Evolutionary conservation across 2,797 vertebrate species (phyloP), one percentile per base, ranked within the genome.

Genomic region (Astyanax mexicanus): DNA sequence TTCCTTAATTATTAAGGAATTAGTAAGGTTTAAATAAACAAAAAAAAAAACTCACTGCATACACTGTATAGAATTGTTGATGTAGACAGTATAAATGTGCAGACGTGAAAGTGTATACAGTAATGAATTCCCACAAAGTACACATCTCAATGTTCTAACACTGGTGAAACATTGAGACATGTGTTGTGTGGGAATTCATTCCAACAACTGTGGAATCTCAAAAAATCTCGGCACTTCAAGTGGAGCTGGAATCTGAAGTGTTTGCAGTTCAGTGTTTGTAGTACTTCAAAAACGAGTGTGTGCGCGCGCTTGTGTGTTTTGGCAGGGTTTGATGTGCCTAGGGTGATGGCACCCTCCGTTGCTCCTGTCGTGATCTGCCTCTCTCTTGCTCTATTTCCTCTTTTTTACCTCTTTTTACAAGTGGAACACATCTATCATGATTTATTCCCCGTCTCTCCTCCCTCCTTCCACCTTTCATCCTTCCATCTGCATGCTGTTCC

Each of bases 381-480:
- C 70, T 79, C 67, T 42, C 70, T 72, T 27, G 4, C 69, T 64
- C 42, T 69, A 12, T 44, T 72, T 38, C 65, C 38, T 66, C 32
- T 40, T 62, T 32, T 51, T 21, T 47, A 60, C 47, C 42, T 76
- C 65, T 75, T 72, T 58, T 17, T 77, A 77, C 29, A 52, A 80
- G 79, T 69, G 64, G 21, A 77, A 80, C 62, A 21, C 75, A 65
- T 80, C 74, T 71, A 77, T 80, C 79, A 77, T 21, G 1, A 69
- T 42, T 55, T 68, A 52, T 80, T 72, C 38, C 21, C 27, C 55
- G 29, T n/a, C n/a, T 32, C 21, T 51, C 54, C 35, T 52, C 8
- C 23, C 69, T 45, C n/a, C 66, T 4, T 27, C 70, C 37, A 40
- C 37, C 13, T 73, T 77, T 77, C 69, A 70, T 80, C 73, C 52